A percentile compares a stretch with the other conserved stretches of the same genome.
Conservation (phyloP, 2,113 vertebrate genomes). For the Saguinus imperator region DNA sequence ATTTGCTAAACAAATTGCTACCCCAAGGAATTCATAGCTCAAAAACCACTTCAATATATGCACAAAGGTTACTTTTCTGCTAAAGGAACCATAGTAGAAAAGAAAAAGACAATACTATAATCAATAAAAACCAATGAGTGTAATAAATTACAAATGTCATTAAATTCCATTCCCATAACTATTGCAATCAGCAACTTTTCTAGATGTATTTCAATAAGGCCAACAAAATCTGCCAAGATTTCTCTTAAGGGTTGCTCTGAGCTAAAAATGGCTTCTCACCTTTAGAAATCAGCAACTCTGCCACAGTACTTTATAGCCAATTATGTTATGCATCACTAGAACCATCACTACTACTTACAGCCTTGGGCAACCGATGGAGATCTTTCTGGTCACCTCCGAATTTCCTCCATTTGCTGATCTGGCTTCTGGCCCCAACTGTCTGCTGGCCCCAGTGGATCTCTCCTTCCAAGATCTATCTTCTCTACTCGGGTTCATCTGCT, state of each 20-base stretch:
- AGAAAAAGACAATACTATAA: constrained; percentile 63
- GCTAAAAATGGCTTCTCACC: constrained; percentile 48
- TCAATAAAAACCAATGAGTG: constrained; percentile 74
- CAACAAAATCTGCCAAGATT: constrained; percentile 41
- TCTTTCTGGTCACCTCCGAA: constrained; percentile 33
- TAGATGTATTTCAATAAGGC: neutral
- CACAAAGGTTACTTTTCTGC: constrained; percentile 74
- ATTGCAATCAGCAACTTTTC: constrained; percentile 54
- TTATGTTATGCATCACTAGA: neutral
- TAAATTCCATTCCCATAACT: constrained; percentile 54
- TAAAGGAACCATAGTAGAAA: constrained; percentile 53
- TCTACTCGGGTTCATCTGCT: constrained; percentile 13
- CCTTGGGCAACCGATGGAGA: neutral
- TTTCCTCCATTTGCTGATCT: constrained; percentile 28
- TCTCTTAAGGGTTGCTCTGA: constrained; percentile 9
- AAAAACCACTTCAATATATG: constrained; percentile 74
- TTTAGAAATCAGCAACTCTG: constrained; percentile 42
- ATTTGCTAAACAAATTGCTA: constrained; percentile 75
- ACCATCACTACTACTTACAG: constrained; percentile 59
- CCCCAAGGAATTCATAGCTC: constrained; percentile 75
- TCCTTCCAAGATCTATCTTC: constrained; percentile 56
- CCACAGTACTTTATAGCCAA: neutral
- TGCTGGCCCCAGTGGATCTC: neutral
- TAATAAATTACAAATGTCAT: constrained; percentile 76
- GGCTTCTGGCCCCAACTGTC: neutral